phyloP scores from a whole-genome alignment of 2,113 vertebrate species.

The Myiagra hebetior region DNA sequence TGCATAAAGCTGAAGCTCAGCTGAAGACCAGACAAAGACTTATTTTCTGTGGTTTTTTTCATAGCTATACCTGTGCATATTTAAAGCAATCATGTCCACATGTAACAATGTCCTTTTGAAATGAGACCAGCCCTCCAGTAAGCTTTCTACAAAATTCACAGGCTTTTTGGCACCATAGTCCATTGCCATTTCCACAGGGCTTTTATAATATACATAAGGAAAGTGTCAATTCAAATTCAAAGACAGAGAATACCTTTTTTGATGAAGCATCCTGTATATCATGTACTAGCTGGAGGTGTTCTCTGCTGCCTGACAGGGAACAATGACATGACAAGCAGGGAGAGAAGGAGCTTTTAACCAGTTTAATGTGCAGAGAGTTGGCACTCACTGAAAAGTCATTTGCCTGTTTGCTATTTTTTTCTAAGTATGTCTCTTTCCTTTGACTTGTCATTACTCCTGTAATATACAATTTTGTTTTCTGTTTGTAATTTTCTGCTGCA shows the following conservation, averaged over 20 bases:
- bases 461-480: conserved; percentile 56
- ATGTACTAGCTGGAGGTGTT: conserved; percentile 48
- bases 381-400: conserved; percentile 45
- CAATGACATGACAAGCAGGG: conserved; percentile 34
- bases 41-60: neutral
- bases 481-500: conserved; percentile 64
- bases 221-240: conserved; percentile 39
- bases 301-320: conserved; percentile 36
- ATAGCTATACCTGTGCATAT: neutral
- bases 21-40: neutral
- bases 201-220: conserved; percentile 16
- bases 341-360: conserved; percentile 5
- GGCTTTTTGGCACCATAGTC: neutral
- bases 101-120: neutral
- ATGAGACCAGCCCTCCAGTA: neutral
- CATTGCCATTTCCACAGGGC: neutral
- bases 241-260: conserved; percentile 37
- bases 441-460: conserved; percentile 52
- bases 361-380: neutral
- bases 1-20: neutral
- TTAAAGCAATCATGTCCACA: neutral
- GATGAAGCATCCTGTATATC: conserved; percentile 34
- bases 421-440: conserved; percentile 18
- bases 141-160: neutral
- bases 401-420: conserved; percentile 2